Evolutionary conservation across 1,140 invertebrate species (phyloP), one percentile per base, ranked within the genome.

Genomic region (Atopsyche davidsoni): DNA sequence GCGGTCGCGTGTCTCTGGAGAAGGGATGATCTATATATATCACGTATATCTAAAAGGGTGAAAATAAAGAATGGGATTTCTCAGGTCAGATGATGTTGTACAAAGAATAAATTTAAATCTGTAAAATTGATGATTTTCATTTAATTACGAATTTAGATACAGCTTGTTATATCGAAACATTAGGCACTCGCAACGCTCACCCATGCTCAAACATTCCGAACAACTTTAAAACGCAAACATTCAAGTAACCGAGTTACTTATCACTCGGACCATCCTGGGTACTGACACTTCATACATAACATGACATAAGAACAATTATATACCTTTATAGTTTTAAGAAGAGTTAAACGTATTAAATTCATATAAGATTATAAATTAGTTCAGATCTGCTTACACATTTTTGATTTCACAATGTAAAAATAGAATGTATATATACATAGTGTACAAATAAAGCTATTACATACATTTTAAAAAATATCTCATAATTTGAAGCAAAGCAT

Each of bases 381-480:
- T 51, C 44, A 56, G 41, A 57, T 57, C 35, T 36, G 41, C 50
- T 45, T 52, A n/a, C n/a, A n/a, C n/a, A 51, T 56, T 47, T 51
- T 45, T 17, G 46, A 40, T 21, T 56, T 40, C 40, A 41, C 45
- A 43, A 49, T 49, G 54, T 57, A 57, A 45, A 51, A 52, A 56
- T 32, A 41, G 24, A 35, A 43, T 47, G 35, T 55, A 39, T 57
- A 57, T 57, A 57, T 57, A 57, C 55, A 57, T 57, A 56, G 55
- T 57, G 55, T 57, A 57, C 55, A 57, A 57, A 49, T 47, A 42
- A 40, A 46, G 35, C 25, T 51, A 45, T 51, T 55, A 42, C 46
- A 43, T 53, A 48, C 35, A 49, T 45, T 45, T 45, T 34, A 45
- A 45, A 17, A 17, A 19, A 32, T 41, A 32, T 32, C n/a, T n/a